These are phyloP conservation scores for Brachionus sp. DNA, from an alignment of 1,140 invertebrate species.

Conservation along the genomic window DNA sequence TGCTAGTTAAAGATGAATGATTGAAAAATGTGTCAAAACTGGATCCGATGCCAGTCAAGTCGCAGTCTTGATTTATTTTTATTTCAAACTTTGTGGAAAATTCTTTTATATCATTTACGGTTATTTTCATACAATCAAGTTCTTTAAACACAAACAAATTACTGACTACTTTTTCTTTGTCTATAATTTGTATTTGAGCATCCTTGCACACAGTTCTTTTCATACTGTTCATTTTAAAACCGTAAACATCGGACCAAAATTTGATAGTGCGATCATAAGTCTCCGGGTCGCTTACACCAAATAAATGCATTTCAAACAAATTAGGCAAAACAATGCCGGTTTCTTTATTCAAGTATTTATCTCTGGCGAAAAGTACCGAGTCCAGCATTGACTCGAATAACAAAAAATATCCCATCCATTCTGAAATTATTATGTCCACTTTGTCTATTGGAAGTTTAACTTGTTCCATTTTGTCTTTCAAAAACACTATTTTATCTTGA, in stretches of 20 bases:
- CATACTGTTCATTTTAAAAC: conserved; percentile 45
- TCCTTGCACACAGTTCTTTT: background rate
- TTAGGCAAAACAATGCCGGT: conserved; percentile 55
- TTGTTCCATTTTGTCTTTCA: conserved; percentile 59
- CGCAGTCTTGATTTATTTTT: conserved; percentile 8
- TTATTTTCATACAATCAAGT: conserved; percentile 22
- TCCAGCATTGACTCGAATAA: conserved; percentile 61
- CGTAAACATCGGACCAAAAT: conserved; percentile 44
- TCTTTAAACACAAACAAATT: conserved; percentile 27
- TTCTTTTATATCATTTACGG: background rate
- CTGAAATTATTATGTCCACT: conserved; percentile 59
- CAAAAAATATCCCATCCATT: conserved; percentile 62
- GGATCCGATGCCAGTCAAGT: conserved; percentile 15
- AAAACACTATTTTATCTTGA: conserved; percentile 55
- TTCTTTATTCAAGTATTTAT: conserved; percentile 52
- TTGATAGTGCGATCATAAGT: conserved; percentile 47
- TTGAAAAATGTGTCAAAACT: conserved; percentile 44
- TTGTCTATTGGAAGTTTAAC: conserved; percentile 54
- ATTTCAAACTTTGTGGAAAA: background rate
- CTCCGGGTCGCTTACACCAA: conserved; percentile 51
- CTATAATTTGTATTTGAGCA: conserved; percentile 20
- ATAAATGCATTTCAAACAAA: conserved; percentile 53
- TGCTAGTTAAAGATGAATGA: background rate
- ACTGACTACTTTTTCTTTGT: conserved; percentile 19
- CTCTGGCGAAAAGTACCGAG: conserved; percentile 56